Base-by-base conservation (phyloP, 2,888 invertebrate genomes). In the Orgyia antiqua region DNA sequence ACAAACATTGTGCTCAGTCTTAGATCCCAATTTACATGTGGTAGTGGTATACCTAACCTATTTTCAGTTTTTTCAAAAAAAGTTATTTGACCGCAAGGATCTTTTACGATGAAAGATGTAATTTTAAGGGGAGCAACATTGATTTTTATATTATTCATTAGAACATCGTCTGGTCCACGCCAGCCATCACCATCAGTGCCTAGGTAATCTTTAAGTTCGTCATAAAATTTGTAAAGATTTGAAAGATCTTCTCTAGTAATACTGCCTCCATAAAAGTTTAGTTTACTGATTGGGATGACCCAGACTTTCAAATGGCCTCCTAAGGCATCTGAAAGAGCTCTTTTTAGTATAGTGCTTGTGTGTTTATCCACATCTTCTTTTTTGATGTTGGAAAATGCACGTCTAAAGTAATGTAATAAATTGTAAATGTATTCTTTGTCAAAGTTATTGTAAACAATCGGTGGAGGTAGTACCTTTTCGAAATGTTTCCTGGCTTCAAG, bases 221-320 rank as follows among this genome's bases (percentile, higher is more conserved):
- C 80, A 47, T 88, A 89, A 4, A 90, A 75, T 24, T 87, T 69
- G 38, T 86, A 86, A 1, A 91, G 57, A 50, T 84, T 88, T n/a
- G 80, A 55, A 11, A 89, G 87, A 26, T 87, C 88, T 0, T 75
- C 63, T 55, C 87, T 88, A 21, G 88, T 78, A 1, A 91, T 70
- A 7, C 83, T 79, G 0, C 92, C 92, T 3, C 89, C 88, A 44
- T 92, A 92, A 65, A 86, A 92, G 0, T 89, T 84, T 26, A 87
- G 78, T 51, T 88, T 89, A 0, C 89, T 87, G 0, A 89, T 62
- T 0, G 92, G 92, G 7, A 91, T 53, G 6, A 89, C 75, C 60
- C 88, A 88, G 25, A 83, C 74, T 51, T 89, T 88, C 12, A 92
- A 64, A 52, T 90, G 91, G 8, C 91, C 91, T 20, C 91, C 91